Evolutionary conservation across 2,797 vertebrate species (phyloP), one percentile per base, ranked within the genome.

Genomic region (Siniperca obscura): DNA sequence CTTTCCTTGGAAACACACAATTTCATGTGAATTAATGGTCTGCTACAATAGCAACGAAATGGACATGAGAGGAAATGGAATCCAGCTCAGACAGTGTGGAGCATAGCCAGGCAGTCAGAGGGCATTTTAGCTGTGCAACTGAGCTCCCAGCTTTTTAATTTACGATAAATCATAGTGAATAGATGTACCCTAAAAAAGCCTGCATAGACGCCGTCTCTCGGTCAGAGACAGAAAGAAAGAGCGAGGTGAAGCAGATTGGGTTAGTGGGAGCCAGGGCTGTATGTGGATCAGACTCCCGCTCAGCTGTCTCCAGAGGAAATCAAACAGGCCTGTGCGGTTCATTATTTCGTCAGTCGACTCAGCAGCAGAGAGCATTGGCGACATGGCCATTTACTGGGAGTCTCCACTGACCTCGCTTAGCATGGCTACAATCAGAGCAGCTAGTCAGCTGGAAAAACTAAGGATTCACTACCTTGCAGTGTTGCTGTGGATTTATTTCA

Each of bases 101-200:
- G 90, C 86, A 70, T 48, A 79, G 87, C 80, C 86, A 87, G 91
- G 85, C 87, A 88, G 91, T 86, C 87, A 84, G 86, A 90, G 82
- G 86, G 88, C 88, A 90, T 94, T 94, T 94, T 83, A 94, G 86
- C 90, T 27, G 80, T 84, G 84, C 88, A 92, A 88, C 91, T 83
- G 85, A 90, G 89, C 91, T 92, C 89, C 90, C 64, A 86, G 92
- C 90, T 90, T 94, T 95, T 95, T 93, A 91, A 95, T 95, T 95
- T 93, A 89, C 85, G 73, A 94, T 93, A 93, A 94, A 94, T 94
- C 92, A 94, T 82, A 84, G 89, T 83, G 92, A 90, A 92, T 93
- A 81, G 89, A 93, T 92, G 90, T 83, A 90, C 86, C 88, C 88
- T 89, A 86, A 93, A 93, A 91, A 87, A 86, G 86, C 76, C 44